Percentiles rank a stretch among this genome's conserved stretches.
Conservation (phyloP, 2,888 invertebrate genomes). For the Polydrusus cervinus region DNA sequence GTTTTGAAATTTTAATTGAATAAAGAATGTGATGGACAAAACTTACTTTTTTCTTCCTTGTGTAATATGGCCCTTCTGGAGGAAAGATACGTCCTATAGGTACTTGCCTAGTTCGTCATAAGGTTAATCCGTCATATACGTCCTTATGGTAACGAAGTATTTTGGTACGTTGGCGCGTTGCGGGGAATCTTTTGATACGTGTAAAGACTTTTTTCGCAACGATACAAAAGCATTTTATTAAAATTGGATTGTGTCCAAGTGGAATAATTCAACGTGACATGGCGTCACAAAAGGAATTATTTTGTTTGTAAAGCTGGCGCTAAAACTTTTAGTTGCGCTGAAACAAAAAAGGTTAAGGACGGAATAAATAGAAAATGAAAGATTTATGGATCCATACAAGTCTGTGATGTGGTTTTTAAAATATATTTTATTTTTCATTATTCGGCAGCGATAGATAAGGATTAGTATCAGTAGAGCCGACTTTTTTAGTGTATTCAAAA, state of each 20-base stretch:
- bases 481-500: no score
- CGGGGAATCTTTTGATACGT: constrained; percentile 48
- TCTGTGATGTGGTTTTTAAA: constrained; percentile 14
- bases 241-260: constrained; percentile 60
- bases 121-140: no score
- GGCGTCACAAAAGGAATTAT: constrained; percentile 55
- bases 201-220: constrained; percentile 40
- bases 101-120: no score
- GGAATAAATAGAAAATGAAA: constrained; percentile 48
- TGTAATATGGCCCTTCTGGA: no score
- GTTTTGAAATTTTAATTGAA: no score
- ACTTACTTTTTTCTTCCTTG: no score
- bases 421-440: neutral
- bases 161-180: constrained; percentile 44
- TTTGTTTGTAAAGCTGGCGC: constrained; percentile 52
- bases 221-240: constrained; percentile 56
- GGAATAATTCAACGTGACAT: constrained; percentile 57
- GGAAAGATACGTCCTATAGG: no score
- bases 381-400: constrained; percentile 37
- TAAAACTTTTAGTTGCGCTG: constrained; percentile 51
- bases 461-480: no score
- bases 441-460: neutral
- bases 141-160: constrained; percentile 51
- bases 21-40: no score
- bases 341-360: constrained; percentile 45